These are phyloP conservation scores for Gymnocypris eckloni DNA, from an alignment of 2,797 vertebrate genomes.

Conservation along the genomic window DNA sequence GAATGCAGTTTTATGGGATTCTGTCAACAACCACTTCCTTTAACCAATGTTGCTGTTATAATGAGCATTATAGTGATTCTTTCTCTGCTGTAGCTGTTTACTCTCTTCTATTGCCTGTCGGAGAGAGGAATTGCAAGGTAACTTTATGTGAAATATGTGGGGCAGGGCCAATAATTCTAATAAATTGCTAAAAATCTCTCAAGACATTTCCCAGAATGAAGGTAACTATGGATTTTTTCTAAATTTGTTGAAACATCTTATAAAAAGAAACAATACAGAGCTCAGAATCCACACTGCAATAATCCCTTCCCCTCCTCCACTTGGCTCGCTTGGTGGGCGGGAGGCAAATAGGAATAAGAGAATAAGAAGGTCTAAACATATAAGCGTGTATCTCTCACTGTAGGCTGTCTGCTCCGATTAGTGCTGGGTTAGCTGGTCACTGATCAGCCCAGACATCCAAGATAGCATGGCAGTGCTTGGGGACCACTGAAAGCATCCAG, in stretches of 20 bases:
- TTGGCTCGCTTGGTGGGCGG: not conserved
- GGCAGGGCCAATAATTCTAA: not conserved
- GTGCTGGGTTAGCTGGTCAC: conserved; percentile 35
- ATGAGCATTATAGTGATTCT: conserved; percentile 8
- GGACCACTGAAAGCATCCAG: not conserved
- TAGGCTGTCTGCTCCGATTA: conserved; percentile 54
- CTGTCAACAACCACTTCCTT: conserved; percentile 26
- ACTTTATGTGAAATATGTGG: not conserved
- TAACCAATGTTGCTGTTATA: conserved; percentile 11
- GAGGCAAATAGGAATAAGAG: conserved; percentile 14
- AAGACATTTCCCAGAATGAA: not conserved
- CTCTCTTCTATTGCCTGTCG: not conserved
- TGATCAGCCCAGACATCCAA: conserved; percentile 55
- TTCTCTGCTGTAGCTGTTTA: not conserved
- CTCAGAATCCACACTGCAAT: conserved; percentile 3
- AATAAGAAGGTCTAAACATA: conserved; percentile 36
- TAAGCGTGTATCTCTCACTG: conserved; percentile 18
- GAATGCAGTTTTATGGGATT: conserved; percentile 38
- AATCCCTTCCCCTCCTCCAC: conserved; percentile 18
- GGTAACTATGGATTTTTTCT: not conserved
- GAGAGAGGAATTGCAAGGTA: not conserved
- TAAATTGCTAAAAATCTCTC: not conserved
- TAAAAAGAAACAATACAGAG: conserved; percentile 19
- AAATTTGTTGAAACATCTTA: not conserved
- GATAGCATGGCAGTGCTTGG: conserved; percentile 29